Base-by-base conservation (phyloP, 2,888 invertebrate genomes). In the Sclerodermus sp. region DNA sequence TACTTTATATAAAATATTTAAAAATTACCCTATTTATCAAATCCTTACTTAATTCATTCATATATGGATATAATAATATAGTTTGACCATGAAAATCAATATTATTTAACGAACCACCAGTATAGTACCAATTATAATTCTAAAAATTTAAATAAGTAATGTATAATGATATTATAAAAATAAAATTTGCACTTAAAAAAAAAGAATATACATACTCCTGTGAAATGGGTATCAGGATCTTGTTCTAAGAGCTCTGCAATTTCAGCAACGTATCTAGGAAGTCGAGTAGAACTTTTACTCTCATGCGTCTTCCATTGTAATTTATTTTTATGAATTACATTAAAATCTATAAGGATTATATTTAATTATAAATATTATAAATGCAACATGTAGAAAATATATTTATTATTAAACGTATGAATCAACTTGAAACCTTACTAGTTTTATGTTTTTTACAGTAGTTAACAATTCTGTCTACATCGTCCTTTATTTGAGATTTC, bases 121-220 rank as follows among this genome's bases (percentile, higher is more conserved):
- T 72, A 40, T 72, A 73, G 49, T 77, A 77, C 76, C 76, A 77
- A 51, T 77, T 77, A 47, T 77, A 77, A 37, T 51, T 57, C 74
- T 74, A 23, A 8, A 66, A 66, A 48, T n/a, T 12, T 32, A 36
- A 23, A 14, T 13, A 47, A 36, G 34, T 18, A 34, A 32, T 14
- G 16, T 41, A 14, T 15, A 14, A 31, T 10, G 4, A 18, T 15
- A 4, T 43, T 23, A 13, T 12, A 12, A 29, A 34, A 30, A 30
- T 18, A 42, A 16, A n/a, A n/a, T 42, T 13, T 23, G 3, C 8
- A 5, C 23, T 23, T 12, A 37, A 38, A 1, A n/a, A 37, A 38
- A 30, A 5, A 18, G 17, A 36, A 15, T 47, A 50, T 41, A 43
- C 16, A 37, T 70, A 74, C 75, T 58, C 76, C 77, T 50, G 64